phyloP scores from a whole-genome alignment of 2,113 vertebrate species.

The Daphoenositta chrysoptera region DNA sequence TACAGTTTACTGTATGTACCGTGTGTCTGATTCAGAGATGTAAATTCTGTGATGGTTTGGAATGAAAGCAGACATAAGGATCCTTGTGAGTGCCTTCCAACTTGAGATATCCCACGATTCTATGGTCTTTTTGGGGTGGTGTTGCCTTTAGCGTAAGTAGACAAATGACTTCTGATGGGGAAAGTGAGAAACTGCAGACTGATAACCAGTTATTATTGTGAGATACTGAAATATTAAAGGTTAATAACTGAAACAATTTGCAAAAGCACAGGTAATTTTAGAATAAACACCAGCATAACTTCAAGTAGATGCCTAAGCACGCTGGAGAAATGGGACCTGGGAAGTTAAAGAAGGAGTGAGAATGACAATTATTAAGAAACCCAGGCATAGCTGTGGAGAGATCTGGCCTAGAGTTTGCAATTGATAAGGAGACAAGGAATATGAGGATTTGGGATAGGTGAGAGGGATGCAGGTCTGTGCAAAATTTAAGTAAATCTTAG shows the following conservation, averaged over 20 bases:
- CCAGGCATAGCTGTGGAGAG: not conserved
- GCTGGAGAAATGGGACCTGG: not conserved
- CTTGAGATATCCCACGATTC: not conserved
- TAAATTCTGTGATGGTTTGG: not conserved
- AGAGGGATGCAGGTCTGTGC: not conserved
- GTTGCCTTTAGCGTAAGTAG: not conserved
- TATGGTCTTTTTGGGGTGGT: not conserved
- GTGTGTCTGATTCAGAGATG: not conserved
- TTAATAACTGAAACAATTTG: not conserved
- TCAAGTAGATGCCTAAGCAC: not conserved
- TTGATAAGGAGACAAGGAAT: not conserved
- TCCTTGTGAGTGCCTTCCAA: not conserved
- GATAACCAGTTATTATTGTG: not conserved
- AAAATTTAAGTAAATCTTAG: not conserved
- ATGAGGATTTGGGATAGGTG: not conserved
- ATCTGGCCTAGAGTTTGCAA: not conserved
- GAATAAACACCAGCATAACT: not conserved
- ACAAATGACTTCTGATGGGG: not conserved
- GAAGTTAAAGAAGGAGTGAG: not conserved
- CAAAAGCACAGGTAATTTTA: not conserved
- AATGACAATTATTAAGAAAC: not conserved
- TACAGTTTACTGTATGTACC: accelerated
- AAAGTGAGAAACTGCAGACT: not conserved
- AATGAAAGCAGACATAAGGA: not conserved
- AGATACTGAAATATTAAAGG: not conserved